Evolutionary conservation across 1,140 invertebrate species (phyloP).

Genomic region (Calliopsis andreniformis): DNA sequence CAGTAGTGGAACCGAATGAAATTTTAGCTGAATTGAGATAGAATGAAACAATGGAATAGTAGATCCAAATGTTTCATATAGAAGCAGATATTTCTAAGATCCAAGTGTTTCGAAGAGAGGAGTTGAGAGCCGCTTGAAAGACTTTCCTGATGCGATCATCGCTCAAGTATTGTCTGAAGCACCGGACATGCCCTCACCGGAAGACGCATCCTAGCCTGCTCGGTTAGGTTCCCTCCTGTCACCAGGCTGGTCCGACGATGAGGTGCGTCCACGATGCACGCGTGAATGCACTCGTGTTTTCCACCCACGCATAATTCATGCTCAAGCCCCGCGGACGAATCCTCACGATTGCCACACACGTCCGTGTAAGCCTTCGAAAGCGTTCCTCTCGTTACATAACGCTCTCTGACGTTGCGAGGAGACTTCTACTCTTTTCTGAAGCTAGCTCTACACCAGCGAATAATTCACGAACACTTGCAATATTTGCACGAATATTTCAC

Average conservation of each 20-base stretch:
- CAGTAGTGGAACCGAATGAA: too few species aligned
- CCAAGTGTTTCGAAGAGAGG: not conserved
- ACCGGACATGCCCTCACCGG: conserved; percentile 75
- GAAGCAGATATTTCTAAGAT: too few species aligned
- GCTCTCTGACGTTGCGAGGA: too few species aligned
- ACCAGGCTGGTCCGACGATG: conserved; percentile 36
- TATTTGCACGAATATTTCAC: too few species aligned
- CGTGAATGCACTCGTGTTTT: conserved; percentile 55
- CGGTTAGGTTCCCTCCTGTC: conserved; percentile 39
- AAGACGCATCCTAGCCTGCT: conserved; percentile 68
- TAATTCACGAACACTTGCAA: too few species aligned
- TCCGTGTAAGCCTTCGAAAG: not conserved
- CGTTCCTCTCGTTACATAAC: not conserved
- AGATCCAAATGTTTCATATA: too few species aligned
- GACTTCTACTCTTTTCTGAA: not conserved
- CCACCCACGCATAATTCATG: conserved; percentile 27
- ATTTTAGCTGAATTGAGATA: too few species aligned
- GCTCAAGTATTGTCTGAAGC: conserved; percentile 64
- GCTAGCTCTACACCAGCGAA: too few species aligned
- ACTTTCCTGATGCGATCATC: conserved; percentile 36
- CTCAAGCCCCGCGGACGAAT: conserved; percentile 1
- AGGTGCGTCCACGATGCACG: conserved; percentile 60
- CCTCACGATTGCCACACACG: conserved; percentile 2
- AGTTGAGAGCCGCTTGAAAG: conserved; percentile 41
- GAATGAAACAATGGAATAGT: too few species aligned